Evolutionary conservation across 2,113 vertebrate genomes (phyloP), one percentile per base, ranked within the genome.

Genomic region (Bufo bufo): DNA sequence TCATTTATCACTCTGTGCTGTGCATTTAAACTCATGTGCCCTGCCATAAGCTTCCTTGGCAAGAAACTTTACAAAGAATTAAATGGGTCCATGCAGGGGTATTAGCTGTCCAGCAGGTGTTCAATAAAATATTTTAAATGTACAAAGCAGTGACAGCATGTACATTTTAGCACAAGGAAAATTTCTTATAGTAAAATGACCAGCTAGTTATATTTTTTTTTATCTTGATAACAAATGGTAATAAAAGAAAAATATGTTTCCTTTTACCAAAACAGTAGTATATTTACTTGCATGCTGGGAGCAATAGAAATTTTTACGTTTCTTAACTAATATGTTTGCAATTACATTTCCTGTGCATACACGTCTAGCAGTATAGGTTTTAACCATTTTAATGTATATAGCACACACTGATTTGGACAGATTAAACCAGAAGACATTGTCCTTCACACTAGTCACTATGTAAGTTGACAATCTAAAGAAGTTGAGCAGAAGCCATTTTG

Each of bases 61-160:
- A 84, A 84, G 81, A 66, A 84, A 84, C 87, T 84, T 88, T 47
- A 77, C 59, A 77, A 52, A 77, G 56, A 84, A 83, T 84, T 66
- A 88, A 88, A 88, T 78, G 49, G 69, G 81, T 82, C 80, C 61
- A 82, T 83, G 87, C 47, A 54, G 87, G 81, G 71, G 72, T 88
- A 88, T 84, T 88, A 88, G 45, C 61, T 84, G 71, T 47, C 43
- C 87, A 84, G 87, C 87, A 88, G 87, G 87, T 88, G 87, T 84
- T 83, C 87, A 88, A 84, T 84, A 88, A 88, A 88, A 88, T 84
- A 45, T 83, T 77, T 83, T 77, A 88, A 33, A 88, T 88, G 81
- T 83, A 65, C 71, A 77, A 17, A 88, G 59, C 71, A 65, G 56
- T 77, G 58, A 84, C 49, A 50, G 50, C 71, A 47, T 72, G 50